Conservation (phyloP, 2,888 invertebrate genomes). For the Aphodius sticticus region DNA sequence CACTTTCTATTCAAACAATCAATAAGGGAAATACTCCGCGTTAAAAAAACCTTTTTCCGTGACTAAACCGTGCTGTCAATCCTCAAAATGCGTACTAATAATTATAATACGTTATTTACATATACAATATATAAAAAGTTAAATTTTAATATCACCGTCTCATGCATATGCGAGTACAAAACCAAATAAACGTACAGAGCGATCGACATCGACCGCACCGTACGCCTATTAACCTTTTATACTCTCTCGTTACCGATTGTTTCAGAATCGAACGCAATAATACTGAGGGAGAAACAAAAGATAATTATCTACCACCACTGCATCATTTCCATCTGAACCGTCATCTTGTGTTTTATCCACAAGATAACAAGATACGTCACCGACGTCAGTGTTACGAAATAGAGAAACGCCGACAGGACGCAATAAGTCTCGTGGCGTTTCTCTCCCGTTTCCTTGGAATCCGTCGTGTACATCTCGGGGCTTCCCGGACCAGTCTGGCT, state of each 20-base stretch:
- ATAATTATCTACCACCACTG: conserved; percentile 55
- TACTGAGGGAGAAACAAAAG: conserved; percentile 14
- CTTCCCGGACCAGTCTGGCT: conserved; percentile 41
- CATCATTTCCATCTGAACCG: conserved; percentile 58
- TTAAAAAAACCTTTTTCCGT: neutral
- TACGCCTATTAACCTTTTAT: conserved; percentile 13
- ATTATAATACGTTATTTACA: conserved; percentile 32
- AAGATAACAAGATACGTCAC: conserved; percentile 58
- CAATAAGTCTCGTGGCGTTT: conserved; percentile 55
- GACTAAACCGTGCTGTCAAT: neutral
- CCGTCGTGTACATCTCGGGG: conserved; percentile 42
- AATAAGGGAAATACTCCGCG: too few species aligned
- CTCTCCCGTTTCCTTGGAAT: conserved; percentile 41
- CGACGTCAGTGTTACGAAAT: conserved; percentile 59
- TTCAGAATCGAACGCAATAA: neutral
- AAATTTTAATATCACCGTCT: conserved; percentile 33
- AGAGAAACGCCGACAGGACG: conserved; percentile 58
- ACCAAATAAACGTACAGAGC: neutral
- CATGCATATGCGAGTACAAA: conserved; percentile 28
- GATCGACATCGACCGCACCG: conserved; percentile 5
- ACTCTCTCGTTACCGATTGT: conserved; percentile 12
- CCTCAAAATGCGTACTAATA: neutral
- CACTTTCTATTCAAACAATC: too few species aligned
- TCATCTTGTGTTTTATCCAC: conserved; percentile 59
- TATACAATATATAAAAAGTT: conserved; percentile 35